A percentile compares a stretch with the other conserved stretches of the same genome.
These are phyloP conservation scores for Melanogrammus aeglefinus DNA, from an alignment of 2,797 vertebrate species.

Conservation along the genomic window DNA sequence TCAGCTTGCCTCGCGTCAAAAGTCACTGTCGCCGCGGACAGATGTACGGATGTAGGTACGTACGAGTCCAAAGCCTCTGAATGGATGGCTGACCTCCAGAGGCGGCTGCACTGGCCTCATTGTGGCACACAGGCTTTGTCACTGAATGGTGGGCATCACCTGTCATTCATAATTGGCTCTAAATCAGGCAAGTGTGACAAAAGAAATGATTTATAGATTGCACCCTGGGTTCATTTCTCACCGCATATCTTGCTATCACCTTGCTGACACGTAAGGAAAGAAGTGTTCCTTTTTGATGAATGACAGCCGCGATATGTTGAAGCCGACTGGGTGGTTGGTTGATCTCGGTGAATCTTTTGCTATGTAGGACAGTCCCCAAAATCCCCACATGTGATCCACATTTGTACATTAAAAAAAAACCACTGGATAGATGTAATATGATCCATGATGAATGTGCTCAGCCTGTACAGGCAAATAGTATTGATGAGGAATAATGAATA, in stretches of 20 bases:
- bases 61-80: not conserved
- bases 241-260: constrained; percentile 4
- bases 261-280: constrained; percentile 13
- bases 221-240: constrained; percentile 11
- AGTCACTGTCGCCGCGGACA: too few relatives aligned
- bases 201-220: constrained; percentile 20
- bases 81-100: not conserved
- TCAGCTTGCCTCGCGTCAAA: too few relatives aligned
- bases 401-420: constrained; percentile 32
- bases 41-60: not conserved
- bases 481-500: not conserved
- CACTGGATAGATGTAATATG: not conserved
- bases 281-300: constrained; percentile 21
- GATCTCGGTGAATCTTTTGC: not conserved
- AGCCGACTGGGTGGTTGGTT: constrained; percentile 5
- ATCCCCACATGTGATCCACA: not conserved
- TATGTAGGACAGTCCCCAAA: constrained; percentile 2
- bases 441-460: not conserved
- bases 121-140: not conserved
- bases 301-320: constrained; percentile 7
- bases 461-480: not conserved
- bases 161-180: constrained; percentile 11
- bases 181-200: constrained; percentile 5
- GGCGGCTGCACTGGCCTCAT: not conserved
- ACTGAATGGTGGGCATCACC: constrained; percentile 5